Base-by-base conservation (phyloP, 2,888 invertebrate genomes). In the Liposcelis brunnea region DNA sequence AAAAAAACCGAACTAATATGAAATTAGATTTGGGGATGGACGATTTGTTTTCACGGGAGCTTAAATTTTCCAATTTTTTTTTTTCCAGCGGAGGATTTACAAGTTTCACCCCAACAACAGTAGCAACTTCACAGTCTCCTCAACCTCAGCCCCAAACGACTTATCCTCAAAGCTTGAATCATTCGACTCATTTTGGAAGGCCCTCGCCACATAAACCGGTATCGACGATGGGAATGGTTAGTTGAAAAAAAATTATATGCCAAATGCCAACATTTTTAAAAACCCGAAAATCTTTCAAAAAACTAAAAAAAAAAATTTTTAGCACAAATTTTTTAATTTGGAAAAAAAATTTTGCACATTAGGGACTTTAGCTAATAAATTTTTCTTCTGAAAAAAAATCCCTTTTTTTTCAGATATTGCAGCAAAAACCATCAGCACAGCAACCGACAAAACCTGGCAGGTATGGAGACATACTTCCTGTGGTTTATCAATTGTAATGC, bases 391-490 rank as follows among this genome's bases (percentile, higher is more conserved):
- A 10, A 32, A 10, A 32, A 10, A 32, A 32, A 32, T 32, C 10
- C 32, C 10, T 32, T 18, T 14, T 14, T 8, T 40, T 40, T 16
- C 40, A 40, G 40, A 40, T 40, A 6, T 18, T 40, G 40, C 40
- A 40, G 11, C 15, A 40, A 14, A 16, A 40, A 6, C 19, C 40
- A 7, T 8, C 19, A 6, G 11, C 40, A n/a, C 40, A 40, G 11
- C 12, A 12, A 19, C 18, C 40, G n/a, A 19, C 40, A 6, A 7
- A 16, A n/a, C n/a, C 16, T 19, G 40, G 19, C 19, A 40, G 40
- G 40, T 40, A 40, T 21, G 40, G 19, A 14, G 18, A 40, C 19
- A 19, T 40, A 12, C 40, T 40, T 14, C 40, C 40, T 19, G 40
- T 40, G 12, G 40, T 40, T 14, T 40, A 40, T 19, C 15, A 40